phyloP scores from a whole-genome alignment of 2,113 vertebrate species.

The Lutjanus erythropterus region DNA sequence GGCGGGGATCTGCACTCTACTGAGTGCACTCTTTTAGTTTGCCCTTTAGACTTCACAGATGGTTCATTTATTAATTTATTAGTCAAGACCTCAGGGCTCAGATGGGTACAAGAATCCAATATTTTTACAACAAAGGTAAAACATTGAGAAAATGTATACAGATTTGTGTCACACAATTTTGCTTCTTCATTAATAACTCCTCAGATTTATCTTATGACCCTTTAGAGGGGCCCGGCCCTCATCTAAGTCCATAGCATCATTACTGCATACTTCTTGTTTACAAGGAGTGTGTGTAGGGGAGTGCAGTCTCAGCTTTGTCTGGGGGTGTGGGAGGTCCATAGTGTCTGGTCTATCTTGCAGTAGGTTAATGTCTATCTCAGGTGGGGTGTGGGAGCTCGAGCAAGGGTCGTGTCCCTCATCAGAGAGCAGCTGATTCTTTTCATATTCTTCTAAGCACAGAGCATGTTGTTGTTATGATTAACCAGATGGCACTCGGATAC shows the following conservation, averaged over 20 bases:
- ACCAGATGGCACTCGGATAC: slow-evolving; percentile 38
- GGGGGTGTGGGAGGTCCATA: not conserved
- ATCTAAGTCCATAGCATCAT: not conserved
- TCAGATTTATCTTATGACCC: no score
- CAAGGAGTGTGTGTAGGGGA: not conserved
- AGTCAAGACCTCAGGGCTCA: no score
- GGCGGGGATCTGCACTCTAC: no score
- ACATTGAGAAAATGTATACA: not conserved
- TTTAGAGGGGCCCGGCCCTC: no score
- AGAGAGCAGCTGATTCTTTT: slow-evolving; percentile 24
- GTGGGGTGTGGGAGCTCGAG: slow-evolving; percentile 1
- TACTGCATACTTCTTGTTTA: not conserved
- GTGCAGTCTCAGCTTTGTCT: not conserved
- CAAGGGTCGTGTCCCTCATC: not conserved
- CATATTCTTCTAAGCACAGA: slow-evolving; percentile 23
- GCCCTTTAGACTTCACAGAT: not conserved
- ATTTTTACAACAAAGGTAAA: not conserved
- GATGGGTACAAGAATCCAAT: not conserved
- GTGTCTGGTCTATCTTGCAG: not conserved
- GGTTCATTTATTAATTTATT: not conserved
- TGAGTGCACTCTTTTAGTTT: no score
- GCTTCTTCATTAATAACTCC: no score
- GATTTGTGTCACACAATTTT: not conserved
- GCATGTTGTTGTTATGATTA: slow-evolving; percentile 8
- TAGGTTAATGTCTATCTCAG: slow-evolving; percentile 3